Conservation (phyloP, 2,797 vertebrate genomes). For the Bradypodion ventrale region DNA sequence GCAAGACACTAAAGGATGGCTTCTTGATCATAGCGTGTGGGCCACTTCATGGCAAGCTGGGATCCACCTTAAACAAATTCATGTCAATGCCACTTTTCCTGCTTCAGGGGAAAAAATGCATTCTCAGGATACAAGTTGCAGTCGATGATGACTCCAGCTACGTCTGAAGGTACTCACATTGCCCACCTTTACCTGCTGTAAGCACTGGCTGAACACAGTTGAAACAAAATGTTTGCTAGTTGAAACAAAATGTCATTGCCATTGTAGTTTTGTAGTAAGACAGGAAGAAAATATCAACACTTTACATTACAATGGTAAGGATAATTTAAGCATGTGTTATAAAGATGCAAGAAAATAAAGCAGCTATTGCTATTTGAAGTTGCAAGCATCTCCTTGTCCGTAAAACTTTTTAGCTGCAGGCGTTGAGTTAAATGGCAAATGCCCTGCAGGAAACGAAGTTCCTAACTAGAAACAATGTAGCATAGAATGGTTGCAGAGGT, state of each 20-base stretch:
- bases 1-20: no score
- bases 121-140: no score
- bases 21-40: no score
- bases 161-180: no score
- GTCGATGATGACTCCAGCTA: no score
- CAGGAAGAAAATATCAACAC: background rate
- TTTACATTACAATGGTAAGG: background rate
- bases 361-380: background rate
- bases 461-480: background rate
- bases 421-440: background rate
- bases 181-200: no score
- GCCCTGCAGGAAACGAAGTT: background rate
- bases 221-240: background rate
- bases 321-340: background rate
- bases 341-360: background rate
- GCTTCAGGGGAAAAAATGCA: no score
- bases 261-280: background rate
- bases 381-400: background rate
- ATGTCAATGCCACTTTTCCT: no score
- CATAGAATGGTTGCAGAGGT: background rate
- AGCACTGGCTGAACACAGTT: background rate
- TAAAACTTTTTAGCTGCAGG: background rate
- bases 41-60: no score
- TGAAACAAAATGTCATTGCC: background rate
- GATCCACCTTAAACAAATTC: no score